Percentiles rank a stretch among this genome's conserved stretches.
These are phyloP conservation scores for Amblyjoppa fuscipennis DNA, from an alignment of 2,888 invertebrate species.

Conservation along the genomic window DNA sequence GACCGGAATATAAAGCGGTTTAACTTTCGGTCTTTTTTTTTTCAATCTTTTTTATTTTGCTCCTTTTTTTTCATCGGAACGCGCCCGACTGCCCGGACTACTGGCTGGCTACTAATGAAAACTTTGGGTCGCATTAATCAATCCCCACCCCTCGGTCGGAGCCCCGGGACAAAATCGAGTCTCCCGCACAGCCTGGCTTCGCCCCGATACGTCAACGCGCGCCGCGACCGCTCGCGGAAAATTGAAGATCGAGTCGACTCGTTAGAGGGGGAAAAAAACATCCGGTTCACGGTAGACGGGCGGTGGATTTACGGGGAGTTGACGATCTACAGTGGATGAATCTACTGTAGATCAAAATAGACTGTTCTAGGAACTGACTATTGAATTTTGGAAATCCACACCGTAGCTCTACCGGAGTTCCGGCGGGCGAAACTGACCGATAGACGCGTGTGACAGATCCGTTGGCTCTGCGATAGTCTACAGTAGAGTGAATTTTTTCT, in stretches of 20 bases:
- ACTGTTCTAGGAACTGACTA: too few species aligned
- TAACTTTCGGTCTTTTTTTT: slow-evolving; percentile 64
- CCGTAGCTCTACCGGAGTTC: too few species aligned
- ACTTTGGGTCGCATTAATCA: slow-evolving; percentile 71
- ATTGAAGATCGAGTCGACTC: neutral
- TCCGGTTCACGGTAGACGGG: neutral
- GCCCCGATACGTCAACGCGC: slow-evolving; percentile 15
- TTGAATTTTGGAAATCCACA: too few species aligned
- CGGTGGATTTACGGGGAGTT: neutral
- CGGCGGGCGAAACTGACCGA: too few species aligned
- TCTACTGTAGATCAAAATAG: neutral
- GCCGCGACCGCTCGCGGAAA: slow-evolving; percentile 25
- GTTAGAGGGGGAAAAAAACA: neutral
- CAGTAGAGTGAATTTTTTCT: too few species aligned
- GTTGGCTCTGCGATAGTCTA: too few species aligned
- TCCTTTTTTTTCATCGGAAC: slow-evolving; percentile 39
- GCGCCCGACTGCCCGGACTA: slow-evolving; percentile 52
- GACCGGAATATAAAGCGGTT: slow-evolving; percentile 76
- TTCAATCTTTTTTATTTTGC: slow-evolving; percentile 25
- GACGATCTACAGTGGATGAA: neutral
- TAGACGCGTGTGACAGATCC: too few species aligned
- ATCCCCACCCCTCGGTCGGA: slow-evolving; percentile 42
- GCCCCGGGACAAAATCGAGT: slow-evolving; percentile 48
- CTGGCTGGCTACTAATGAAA: slow-evolving; percentile 69
- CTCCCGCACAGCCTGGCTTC: slow-evolving; percentile 45